Evolutionary conservation across 2,113 vertebrate genomes (phyloP).

Genomic region (Xiphophorus couchianus): DNA sequence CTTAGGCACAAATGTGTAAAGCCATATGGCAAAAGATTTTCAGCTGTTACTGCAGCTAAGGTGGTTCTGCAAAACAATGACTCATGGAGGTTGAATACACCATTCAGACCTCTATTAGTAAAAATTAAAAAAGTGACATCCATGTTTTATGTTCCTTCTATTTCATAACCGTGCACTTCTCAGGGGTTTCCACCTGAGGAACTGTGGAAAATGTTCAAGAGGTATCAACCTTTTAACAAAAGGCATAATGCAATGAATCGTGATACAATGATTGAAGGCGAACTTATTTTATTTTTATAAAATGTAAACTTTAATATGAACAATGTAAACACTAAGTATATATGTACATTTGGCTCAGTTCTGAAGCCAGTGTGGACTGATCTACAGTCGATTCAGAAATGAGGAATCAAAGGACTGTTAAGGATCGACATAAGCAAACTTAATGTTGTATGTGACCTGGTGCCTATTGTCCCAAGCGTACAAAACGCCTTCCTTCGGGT

Average conservation of each 20-base stretch:
- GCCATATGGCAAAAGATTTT: not conserved
- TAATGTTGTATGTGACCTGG: slow-evolving; percentile 94
- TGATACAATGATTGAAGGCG: slow-evolving; percentile 25
- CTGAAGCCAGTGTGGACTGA: slow-evolving; percentile 79
- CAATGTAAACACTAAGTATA: slow-evolving; percentile 42
- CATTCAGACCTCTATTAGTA: not conserved
- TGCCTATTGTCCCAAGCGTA: slow-evolving; percentile 98
- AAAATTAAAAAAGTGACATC: not conserved
- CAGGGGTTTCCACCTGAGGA: not conserved
- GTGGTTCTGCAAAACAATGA: not conserved
- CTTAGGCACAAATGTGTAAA: not conserved
- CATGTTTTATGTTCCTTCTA: not conserved
- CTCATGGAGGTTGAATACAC: not conserved
- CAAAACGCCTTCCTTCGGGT: slow-evolving; percentile 92
- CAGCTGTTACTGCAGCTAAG: not conserved
- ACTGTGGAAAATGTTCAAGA: not conserved
- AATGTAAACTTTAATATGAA: slow-evolving; percentile 27
- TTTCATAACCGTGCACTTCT: not conserved
- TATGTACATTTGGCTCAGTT: slow-evolving; percentile 48
- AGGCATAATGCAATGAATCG: slow-evolving; percentile 19
- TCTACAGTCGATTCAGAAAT: slow-evolving; percentile 88
- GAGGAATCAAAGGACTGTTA: slow-evolving; percentile 39
- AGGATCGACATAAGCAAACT: slow-evolving; percentile 89
- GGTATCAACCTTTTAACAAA: not conserved
- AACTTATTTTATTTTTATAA: slow-evolving; percentile 1